Evolutionary conservation across 2,797 vertebrate species (phyloP), one percentile per base, ranked within the genome.

Genomic region (Sparus aurata): DNA sequence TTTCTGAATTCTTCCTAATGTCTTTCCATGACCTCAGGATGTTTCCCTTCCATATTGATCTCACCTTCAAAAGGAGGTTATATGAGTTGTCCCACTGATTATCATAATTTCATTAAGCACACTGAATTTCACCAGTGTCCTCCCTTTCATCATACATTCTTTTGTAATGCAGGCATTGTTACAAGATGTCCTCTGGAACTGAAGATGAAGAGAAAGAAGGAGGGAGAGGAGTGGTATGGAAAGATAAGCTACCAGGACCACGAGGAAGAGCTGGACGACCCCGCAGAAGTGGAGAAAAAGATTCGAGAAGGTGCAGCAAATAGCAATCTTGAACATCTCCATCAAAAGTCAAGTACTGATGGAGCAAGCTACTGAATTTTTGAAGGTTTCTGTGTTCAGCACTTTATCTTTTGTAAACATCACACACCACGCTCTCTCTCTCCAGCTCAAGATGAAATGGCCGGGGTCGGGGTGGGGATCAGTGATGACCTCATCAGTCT

Each of bases 401-500:
- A 16, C 12, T 34, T 53, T 8, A 0, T 22, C n/a, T 3, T 17
- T 22, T 41, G 5, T 25, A 22, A n/a, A 60, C 5, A 34, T 73
- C 12, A 50, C 7, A 25, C 18, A n/a, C 64, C 10, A 12, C 46
- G 8, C 30, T 12, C 2, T 68, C 1, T 62, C 25, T 49, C n/a
- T 91, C 3, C 66, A 95, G 95, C 94, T 73, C 95, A 96, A 61
- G 46, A 95, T 75, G 15, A 91, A 58, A 91, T 96, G 60, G 95
- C 95, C 0, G 95, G 95, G 8, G 16, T 46, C 0, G 94, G 91
- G 2, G 80, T 92, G 50, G 96, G 92, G 30, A 97, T 98, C 85
- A 96, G 96, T 0, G 65, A 80, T 0, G 89, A 97, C 5, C 93
- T 97, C 34, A 97, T 99, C 87, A 96, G 86, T 66, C 89, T 99